These are phyloP conservation scores for Meiosimyza decipiens DNA, from an alignment of 2,888 invertebrate species.

Conservation along the genomic window DNA sequence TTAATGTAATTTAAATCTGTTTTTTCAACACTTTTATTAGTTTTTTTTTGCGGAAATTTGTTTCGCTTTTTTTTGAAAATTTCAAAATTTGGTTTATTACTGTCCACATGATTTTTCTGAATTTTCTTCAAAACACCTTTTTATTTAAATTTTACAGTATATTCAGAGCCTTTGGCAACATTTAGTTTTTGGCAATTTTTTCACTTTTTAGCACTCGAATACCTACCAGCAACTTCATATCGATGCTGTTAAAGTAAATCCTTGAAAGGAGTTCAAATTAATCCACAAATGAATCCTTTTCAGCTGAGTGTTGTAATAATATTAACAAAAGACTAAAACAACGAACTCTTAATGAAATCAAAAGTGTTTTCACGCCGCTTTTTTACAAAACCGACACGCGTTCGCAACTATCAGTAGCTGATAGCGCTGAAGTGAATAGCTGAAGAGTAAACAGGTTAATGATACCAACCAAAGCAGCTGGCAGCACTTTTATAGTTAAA, in stretches of 20 bases:
- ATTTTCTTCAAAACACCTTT: background rate
- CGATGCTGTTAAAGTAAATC: conserved; percentile 37
- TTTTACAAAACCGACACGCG: conserved; percentile 44
- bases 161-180: background rate
- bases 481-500: conserved; percentile 65
- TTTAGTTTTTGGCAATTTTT: background rate
- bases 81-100: conserved; percentile 37
- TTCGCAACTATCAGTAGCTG: conserved; percentile 43
- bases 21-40: too few relatives aligned
- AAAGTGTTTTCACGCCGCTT: conserved; percentile 28
- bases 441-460: conserved; percentile 67
- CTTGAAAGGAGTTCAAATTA: conserved; percentile 15
- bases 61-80: conserved; percentile 14
- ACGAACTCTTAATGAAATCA: conserved; percentile 46
- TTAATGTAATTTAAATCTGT: too few relatives aligned
- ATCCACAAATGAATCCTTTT: conserved; percentile 34
- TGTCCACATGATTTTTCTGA: background rate
- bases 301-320: too few relatives aligned
- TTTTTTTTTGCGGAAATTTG: too few relatives aligned
- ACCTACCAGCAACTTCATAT: conserved; percentile 65
- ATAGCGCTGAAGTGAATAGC: conserved; percentile 53
- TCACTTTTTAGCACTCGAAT: conserved; percentile 36
- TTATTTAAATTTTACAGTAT: background rate
- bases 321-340: conserved; percentile 52
- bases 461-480: conserved; percentile 62